Percentiles rank a stretch among this genome's conserved stretches.
phyloP scores from a whole-genome alignment of 2,113 vertebrate species.

The Cettia cetti region DNA sequence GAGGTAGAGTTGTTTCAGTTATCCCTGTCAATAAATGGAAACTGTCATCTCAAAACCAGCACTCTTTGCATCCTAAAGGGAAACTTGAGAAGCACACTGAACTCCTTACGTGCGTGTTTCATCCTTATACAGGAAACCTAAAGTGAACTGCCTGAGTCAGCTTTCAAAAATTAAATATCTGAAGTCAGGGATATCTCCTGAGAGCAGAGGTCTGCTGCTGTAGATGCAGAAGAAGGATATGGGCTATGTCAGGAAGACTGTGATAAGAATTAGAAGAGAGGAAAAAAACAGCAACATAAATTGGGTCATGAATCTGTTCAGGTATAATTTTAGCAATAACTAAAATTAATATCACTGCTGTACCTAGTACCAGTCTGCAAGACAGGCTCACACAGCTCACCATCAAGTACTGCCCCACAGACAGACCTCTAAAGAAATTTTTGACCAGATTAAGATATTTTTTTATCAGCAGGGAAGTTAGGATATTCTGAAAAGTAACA shows the following conservation, averaged over 20 bases:
- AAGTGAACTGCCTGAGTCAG: background rate
- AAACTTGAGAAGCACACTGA: background rate
- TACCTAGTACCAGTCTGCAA: background rate
- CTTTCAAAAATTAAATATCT: background rate
- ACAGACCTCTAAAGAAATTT: background rate
- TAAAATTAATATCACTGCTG: background rate
- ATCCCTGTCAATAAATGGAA: background rate
- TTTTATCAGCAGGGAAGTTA: background rate
- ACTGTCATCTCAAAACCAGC: background rate
- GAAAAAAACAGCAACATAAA: background rate
- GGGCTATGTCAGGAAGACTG: background rate
- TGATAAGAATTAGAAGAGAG: constrained; percentile 5
- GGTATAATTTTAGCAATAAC: constrained; percentile 28
- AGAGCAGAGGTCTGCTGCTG: constrained; percentile 17
- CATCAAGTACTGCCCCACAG: background rate
- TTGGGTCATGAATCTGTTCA: constrained; percentile 3
- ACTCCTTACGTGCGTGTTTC: rapidly evolving
- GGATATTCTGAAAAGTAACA: background rate
- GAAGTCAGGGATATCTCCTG: background rate
- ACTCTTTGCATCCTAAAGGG: background rate
- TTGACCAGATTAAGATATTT: background rate
- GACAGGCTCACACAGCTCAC: background rate
- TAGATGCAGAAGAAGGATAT: background rate
- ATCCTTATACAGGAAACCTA: background rate
- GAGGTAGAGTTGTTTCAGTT: background rate